Conservation (phyloP, 2,888 invertebrate species). For the Oligia strigilis region DNA sequence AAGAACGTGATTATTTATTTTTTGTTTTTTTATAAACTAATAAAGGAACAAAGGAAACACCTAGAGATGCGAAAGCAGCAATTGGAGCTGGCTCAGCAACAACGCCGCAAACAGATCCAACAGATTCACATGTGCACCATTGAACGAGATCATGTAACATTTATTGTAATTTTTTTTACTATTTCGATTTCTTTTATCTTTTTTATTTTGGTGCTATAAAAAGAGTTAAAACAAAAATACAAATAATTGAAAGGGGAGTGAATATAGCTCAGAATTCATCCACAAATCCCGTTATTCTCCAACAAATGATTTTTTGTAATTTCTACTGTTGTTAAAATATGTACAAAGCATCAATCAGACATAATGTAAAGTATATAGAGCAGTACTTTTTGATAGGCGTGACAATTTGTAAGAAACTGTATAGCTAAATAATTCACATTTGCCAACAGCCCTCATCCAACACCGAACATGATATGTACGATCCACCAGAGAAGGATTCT, state of each 20-base stretch:
- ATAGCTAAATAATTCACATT: neutral
- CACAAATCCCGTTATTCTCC: neutral
- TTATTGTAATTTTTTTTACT: neutral
- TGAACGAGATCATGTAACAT: conserved; percentile 74
- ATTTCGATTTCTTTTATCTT: neutral
- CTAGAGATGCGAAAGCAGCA: conserved; percentile 75
- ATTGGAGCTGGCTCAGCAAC: conserved; percentile 64
- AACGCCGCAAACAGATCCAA: conserved; percentile 73
- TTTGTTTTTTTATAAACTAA: conserved; percentile 38
- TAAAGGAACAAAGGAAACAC: conserved; percentile 78
- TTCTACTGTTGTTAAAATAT: neutral
- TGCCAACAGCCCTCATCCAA: conserved; percentile 48
- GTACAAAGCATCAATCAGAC: conserved; percentile 13
- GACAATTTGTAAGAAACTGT: neutral
- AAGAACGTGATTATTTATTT: neutral
- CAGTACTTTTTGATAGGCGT: conserved; percentile 39
- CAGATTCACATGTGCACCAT: conserved; percentile 79
- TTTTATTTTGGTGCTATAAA: neutral
- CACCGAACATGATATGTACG: conserved; percentile 71
- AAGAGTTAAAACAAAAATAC: neutral
- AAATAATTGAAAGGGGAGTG: neutral
- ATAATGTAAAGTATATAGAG: conserved; percentile 8
- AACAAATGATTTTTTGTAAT: neutral
- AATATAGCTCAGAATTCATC: neutral
- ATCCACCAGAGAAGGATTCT: conserved; percentile 83